These are phyloP conservation scores for Mallotus villosus DNA, from an alignment of 2,797 vertebrate species.

Conservation along the genomic window DNA sequence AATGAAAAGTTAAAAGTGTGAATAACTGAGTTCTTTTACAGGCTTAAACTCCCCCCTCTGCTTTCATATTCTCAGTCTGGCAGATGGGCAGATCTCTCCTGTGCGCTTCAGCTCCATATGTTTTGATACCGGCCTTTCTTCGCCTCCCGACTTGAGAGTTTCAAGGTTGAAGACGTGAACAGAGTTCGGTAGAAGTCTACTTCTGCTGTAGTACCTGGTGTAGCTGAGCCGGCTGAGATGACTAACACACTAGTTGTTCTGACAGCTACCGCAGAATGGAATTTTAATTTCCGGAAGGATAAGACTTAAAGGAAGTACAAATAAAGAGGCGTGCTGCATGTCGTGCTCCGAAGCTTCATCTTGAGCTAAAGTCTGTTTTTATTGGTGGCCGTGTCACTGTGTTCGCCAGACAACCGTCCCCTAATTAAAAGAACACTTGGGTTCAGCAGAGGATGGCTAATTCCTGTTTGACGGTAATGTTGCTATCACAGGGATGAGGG, in stretches of 20 bases:
- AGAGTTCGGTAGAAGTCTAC: neutral
- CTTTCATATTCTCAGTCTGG: neutral
- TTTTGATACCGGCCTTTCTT: neutral
- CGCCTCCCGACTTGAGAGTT: neutral
- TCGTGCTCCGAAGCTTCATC: neutral
- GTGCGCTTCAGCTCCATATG: neutral
- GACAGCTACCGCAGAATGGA: neutral
- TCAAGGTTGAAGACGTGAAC: neutral
- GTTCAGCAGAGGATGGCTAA: constrained; percentile 36
- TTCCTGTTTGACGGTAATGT: constrained; percentile 22
- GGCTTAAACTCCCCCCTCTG: neutral
- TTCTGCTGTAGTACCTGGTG: neutral
- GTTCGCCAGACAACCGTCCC: constrained; percentile 31
- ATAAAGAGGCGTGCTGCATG: neutral
- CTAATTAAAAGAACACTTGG: constrained; percentile 42
- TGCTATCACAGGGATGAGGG: constrained; percentile 23
- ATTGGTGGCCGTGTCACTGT: neutral
- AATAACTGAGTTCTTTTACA: neutral
- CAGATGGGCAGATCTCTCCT: neutral
- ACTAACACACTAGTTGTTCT: neutral
- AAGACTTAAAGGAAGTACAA: neutral
- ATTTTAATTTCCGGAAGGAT: neutral
- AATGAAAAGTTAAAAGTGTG: neutral
- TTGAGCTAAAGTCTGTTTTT: neutral
- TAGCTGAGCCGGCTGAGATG: neutral